phyloP scores from a whole-genome alignment of 2,888 invertebrate genomes.

The Actias luna region DNA sequence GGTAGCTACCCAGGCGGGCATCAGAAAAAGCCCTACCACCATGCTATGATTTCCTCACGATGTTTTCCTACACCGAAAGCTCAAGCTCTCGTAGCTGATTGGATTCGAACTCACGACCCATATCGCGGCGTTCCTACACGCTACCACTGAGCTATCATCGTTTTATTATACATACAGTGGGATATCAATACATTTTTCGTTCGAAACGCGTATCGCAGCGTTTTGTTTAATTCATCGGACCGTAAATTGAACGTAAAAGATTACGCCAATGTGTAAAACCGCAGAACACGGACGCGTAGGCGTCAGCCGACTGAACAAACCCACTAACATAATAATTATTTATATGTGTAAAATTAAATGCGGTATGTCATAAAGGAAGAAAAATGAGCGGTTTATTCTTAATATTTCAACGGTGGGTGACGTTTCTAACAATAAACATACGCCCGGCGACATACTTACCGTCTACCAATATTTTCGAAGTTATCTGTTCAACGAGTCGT shows the following conservation, averaged over 20 bases:
- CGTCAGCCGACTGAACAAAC: conserved; percentile 14
- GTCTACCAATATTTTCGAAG: neutral
- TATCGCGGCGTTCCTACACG: no score
- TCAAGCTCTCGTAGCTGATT: no score
- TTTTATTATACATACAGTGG: no score
- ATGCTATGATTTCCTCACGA: no score
- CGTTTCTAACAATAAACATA: conserved; percentile 21
- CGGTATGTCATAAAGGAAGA: conserved; percentile 50
- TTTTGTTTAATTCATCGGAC: neutral
- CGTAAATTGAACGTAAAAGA: conserved; percentile 8
- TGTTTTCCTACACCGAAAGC: no score
- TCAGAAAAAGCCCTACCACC: no score
- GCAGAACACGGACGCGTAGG: conserved; percentile 20
- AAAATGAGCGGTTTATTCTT: conserved; percentile 47
- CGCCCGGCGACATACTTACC: conserved; percentile 29
- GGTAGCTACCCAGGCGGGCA: no score
- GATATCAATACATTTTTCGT: no score
- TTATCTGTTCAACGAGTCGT: neutral
- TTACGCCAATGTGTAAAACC: conserved; percentile 11
- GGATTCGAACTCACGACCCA: no score
- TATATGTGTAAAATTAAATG: conserved; percentile 48
- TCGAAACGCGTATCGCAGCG: no score
- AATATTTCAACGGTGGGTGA: conserved; percentile 42
- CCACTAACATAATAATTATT: conserved; percentile 43
- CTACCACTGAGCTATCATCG: no score